Evolutionary conservation across 2,113 vertebrate genomes (phyloP).

Genomic region (Prunella himalayana): DNA sequence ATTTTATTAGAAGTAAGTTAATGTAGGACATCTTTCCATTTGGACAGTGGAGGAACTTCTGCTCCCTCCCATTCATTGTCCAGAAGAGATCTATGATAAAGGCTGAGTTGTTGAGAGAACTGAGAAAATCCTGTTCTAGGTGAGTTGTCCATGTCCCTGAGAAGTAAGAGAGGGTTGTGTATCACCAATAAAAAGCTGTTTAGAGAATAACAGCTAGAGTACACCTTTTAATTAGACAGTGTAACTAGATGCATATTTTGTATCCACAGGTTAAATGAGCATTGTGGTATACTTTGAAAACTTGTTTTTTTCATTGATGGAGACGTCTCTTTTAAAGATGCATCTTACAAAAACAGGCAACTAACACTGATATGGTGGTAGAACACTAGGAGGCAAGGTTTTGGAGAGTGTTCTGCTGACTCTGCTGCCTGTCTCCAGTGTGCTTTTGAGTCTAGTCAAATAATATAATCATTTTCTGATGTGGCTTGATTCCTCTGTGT

Average conservation of each 20-base stretch:
- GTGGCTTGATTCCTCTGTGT: neutral
- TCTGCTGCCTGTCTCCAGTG: neutral
- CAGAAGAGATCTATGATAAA: neutral
- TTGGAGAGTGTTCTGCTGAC: neutral
- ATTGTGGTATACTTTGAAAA: neutral
- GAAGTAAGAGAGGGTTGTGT: neutral
- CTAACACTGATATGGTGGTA: fast-evolving
- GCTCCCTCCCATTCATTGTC: neutral
- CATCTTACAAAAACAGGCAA: neutral
- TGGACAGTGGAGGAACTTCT: neutral
- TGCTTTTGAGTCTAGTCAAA: neutral
- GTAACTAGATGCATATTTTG: neutral
- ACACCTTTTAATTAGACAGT: neutral
- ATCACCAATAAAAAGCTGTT: neutral
- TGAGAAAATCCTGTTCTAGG: neutral
- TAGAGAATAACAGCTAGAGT: neutral
- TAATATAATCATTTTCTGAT: neutral
- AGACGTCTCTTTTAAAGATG: neutral
- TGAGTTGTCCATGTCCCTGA: neutral
- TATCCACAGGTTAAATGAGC: neutral
- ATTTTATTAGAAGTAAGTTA: neutral
- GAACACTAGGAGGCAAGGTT: neutral
- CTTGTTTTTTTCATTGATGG: neutral
- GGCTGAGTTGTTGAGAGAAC: neutral
- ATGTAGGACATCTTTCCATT: neutral